Evolutionary conservation across 1,140 invertebrate species (phyloP).

Genomic region (Orius laevigatus): DNA sequence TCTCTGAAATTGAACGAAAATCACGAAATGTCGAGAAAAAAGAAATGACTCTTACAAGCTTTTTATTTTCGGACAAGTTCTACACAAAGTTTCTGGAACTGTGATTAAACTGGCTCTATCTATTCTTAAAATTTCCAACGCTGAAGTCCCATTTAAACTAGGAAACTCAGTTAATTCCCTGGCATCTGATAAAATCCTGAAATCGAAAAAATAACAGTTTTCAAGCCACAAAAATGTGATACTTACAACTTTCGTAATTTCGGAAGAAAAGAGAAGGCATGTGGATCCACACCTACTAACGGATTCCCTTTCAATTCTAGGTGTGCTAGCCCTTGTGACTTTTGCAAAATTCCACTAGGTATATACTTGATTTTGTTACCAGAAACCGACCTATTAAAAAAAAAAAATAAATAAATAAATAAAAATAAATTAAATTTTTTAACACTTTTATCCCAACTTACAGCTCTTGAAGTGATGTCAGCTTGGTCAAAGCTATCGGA

Average conservation of each 20-base stretch:
- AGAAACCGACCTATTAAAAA: conserved; percentile 40
- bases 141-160: conserved; percentile 54
- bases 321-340: conserved; percentile 37
- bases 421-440: background rate
- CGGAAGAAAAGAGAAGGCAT: conserved; percentile 45
- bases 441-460: conserved; percentile 33
- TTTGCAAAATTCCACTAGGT: conserved; percentile 38
- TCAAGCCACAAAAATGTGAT: conserved; percentile 9
- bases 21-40: background rate
- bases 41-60: conserved; percentile 56
- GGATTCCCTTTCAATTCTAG: conserved; percentile 56
- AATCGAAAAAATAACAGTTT: conserved; percentile 14
- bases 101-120: conserved; percentile 58
- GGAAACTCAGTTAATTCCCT: conserved; percentile 62
- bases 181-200: conserved; percentile 75
- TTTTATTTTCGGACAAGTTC: conserved; percentile 55
- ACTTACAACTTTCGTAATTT: conserved; percentile 57
- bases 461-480: conserved; percentile 50
- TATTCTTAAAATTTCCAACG: conserved; percentile 60
- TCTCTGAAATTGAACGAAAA: conserved; percentile 43
- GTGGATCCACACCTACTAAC: conserved; percentile 40
- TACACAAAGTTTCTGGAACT: conserved; percentile 61
- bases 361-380: conserved; percentile 50
- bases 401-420: conserved; percentile 7
- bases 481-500: conserved; percentile 42